Conservation (phyloP, 2,888 invertebrate genomes). For the Agrilus mali region DNA sequence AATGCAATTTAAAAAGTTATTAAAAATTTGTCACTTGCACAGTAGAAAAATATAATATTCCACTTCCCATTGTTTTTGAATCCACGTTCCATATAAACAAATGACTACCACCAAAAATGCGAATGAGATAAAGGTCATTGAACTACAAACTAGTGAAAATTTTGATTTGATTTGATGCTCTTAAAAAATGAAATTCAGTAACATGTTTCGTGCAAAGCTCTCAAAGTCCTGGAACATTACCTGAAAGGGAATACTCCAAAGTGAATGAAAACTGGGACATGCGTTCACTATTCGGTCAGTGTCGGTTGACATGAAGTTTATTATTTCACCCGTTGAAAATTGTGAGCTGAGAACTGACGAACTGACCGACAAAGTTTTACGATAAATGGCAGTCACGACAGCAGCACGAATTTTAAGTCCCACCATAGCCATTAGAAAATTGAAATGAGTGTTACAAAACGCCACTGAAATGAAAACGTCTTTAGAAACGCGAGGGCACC, state of each 20-base stretch:
- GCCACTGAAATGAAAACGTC: constrained; percentile 43
- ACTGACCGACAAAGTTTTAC: constrained; percentile 46
- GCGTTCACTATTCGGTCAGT: constrained; percentile 91
- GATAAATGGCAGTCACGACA: constrained; percentile 70
- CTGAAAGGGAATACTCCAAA: constrained; percentile 95
- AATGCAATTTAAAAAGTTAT: too few species aligned
- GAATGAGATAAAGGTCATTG: too few species aligned
- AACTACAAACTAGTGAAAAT: too few species aligned
- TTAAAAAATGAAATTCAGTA: too few species aligned
- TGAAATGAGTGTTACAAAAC: constrained; percentile 77
- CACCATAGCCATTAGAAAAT: constrained; percentile 72
- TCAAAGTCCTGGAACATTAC: constrained; percentile 36
- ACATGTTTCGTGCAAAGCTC: too few species aligned
- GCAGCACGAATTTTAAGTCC: constrained; percentile 80
- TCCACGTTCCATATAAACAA: too few species aligned
- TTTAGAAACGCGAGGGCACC: not conserved
- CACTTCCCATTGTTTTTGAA: too few species aligned
- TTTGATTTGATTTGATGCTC: too few species aligned
- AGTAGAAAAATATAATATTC: too few species aligned
- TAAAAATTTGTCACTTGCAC: too few species aligned
- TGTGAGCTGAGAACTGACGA: constrained; percentile 27
- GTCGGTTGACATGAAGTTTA: constrained; percentile 96
- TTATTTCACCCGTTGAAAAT: constrained; percentile 70
- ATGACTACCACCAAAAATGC: too few species aligned
- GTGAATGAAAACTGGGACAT: constrained; percentile 88